Conservation (phyloP, 2,888 invertebrate species). For the Drosophila austrosaltans region DNA sequence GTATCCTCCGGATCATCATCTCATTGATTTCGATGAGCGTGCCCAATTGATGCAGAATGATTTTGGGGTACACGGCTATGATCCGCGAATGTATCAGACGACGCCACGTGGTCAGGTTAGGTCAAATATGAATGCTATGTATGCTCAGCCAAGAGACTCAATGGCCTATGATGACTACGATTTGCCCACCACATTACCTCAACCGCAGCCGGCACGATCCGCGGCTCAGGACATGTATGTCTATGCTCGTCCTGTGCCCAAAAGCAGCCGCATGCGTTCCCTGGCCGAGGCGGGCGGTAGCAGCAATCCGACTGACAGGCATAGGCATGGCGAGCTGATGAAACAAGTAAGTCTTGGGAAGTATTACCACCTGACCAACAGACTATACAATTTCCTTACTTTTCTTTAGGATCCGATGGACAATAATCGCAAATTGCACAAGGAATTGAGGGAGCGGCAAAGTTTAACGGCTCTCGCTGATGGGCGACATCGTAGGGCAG, state of each 20-base stretch:
- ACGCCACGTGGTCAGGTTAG: constrained; percentile 20
- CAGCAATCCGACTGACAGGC: constrained; percentile 41
- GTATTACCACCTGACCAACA: not conserved
- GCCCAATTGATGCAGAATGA: constrained; percentile 75
- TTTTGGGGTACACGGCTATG: constrained; percentile 67
- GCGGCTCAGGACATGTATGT: constrained; percentile 70
- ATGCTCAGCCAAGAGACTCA: constrained; percentile 56
- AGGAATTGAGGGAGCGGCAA: constrained; percentile 76
- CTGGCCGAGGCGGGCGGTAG: constrained; percentile 51
- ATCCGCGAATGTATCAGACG: constrained; percentile 64
- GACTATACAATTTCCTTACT: not conserved
- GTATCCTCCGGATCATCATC: constrained; percentile 78
- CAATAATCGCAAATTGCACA: constrained; percentile 75
- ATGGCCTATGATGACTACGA: constrained; percentile 53
- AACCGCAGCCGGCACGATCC: constrained; percentile 44
- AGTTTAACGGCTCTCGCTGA: constrained; percentile 50
- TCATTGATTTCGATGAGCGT: constrained; percentile 82
- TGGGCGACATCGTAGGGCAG: constrained; percentile 34
- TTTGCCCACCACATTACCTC: constrained; percentile 51
- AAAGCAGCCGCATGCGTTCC: constrained; percentile 54
- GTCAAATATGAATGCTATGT: constrained; percentile 37
- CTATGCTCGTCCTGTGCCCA: constrained; percentile 76
- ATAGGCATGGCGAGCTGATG: constrained; percentile 35
- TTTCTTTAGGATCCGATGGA: constrained; percentile 58
- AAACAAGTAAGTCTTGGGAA: constrained; percentile 49